A percentile compares a stretch with the other conserved stretches of the same genome.
Evolutionary conservation across 2,888 invertebrate genomes (phyloP).

Genomic region (Heliconius cydno): DNA sequence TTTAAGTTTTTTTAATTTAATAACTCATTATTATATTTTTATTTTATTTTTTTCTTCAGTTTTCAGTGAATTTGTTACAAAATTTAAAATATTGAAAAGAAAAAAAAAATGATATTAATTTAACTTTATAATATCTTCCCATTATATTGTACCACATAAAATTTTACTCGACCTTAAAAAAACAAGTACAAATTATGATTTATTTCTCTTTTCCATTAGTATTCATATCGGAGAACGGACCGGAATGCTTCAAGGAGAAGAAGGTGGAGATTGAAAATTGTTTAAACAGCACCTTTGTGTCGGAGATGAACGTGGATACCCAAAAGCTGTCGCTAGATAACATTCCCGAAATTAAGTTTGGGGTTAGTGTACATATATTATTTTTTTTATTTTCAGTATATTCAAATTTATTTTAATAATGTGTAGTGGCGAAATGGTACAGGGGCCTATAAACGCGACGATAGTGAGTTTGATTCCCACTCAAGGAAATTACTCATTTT

Average conservation of each 20-base stretch:
- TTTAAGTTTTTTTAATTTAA: not conserved
- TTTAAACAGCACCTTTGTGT: conserved; percentile 84
- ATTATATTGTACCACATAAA: not conserved
- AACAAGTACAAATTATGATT: not conserved
- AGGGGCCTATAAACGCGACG: no score
- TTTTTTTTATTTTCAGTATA: not conserved
- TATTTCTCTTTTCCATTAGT: conserved; percentile 74
- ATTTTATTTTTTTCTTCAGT: no score
- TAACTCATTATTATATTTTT: not conserved
- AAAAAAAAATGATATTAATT: no score
- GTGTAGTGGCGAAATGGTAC: no score
- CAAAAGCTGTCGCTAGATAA: conserved; percentile 74
- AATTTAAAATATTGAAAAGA: no score
- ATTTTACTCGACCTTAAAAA: not conserved
- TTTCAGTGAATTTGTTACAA: no score
- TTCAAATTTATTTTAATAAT: no score
- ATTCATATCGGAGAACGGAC: conserved; percentile 92
- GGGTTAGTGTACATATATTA: conserved; percentile 59
- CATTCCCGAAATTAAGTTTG: conserved; percentile 85
- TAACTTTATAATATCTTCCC: no score
- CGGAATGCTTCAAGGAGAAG: conserved; percentile 87
- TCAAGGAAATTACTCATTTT: no score
- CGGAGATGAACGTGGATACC: conserved; percentile 71
- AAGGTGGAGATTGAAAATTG: conserved; percentile 85
- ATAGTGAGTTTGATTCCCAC: no score